Evolutionary conservation across 2,113 vertebrate species (phyloP), one percentile per base, ranked within the genome.

Genomic region (Danionella cerebrum): DNA sequence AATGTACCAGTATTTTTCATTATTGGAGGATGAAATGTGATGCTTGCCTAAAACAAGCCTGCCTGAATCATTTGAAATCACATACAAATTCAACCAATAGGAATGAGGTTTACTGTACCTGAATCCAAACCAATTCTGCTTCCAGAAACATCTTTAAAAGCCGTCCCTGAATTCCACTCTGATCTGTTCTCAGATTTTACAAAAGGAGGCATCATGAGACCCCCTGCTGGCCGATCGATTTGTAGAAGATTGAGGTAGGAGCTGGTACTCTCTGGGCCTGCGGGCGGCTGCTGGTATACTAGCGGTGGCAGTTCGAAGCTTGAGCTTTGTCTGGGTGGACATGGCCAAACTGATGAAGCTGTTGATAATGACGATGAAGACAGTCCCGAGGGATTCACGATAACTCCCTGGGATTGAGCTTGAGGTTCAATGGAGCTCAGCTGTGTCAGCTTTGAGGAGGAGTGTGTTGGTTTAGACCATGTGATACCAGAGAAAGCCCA

Each of bases 231-330:
- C 45, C 81, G 83, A 35, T 91, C 90, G 59, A 84, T 84, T 16
- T 90, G 86, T 67, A 90, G 70, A 5, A 90, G 76, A 44, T 78
- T 84, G n/a, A 90, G 79, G 50, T 90, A 79, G 35, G 88, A 82
- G 52, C 73, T 82, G 45, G 38, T 72, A 0, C 21, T 69, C 19
- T 16, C 64, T 3, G 36, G 10, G 9, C n/a, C 9, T 13, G 44
- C 6, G n/a, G n/a, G n/a, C 1, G 68, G 25, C 31, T 63, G 71
- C 31, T 55, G 53, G 36, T 79, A 79, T 4, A 71, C 44, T 19
- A 67, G 50, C 0, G 29, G 57, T 51, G 70, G 36, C 22, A 76
- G 21, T 19, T 75, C 74, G 14, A 79, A 77, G 16, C 19, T 31
- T 5, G 76, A 47, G 68, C 80, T 50, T 3, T 65, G 74, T 4